Percentiles rank a stretch among this genome's conserved stretches.
These are phyloP conservation scores for Cynaeus angustus DNA, from an alignment of 2,888 invertebrate genomes.

Conservation along the genomic window DNA sequence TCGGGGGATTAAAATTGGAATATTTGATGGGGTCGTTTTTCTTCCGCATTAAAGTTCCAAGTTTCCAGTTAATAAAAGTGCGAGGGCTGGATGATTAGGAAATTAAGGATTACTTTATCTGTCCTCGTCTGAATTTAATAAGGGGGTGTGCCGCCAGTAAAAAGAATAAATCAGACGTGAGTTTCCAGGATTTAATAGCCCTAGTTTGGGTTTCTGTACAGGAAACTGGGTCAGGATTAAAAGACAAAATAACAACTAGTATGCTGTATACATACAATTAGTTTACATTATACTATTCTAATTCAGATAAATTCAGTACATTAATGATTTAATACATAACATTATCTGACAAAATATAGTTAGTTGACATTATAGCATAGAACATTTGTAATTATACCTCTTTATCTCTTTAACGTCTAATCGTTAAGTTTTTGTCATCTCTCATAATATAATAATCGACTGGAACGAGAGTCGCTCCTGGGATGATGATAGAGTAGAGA, in stretches of 20 bases:
- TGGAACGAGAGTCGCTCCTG: conserved; percentile 24
- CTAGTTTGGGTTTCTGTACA: conserved; percentile 7
- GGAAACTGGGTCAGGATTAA: conserved; percentile 51
- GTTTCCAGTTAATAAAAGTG: too few species aligned
- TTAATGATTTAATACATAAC: conserved; percentile 65
- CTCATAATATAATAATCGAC: conserved; percentile 35
- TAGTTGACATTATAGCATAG: conserved; percentile 63
- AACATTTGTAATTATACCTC: conserved; percentile 67
- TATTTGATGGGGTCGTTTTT: too few species aligned
- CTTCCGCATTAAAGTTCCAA: too few species aligned
- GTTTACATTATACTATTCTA: conserved; percentile 68
- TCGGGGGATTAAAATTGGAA: too few species aligned
- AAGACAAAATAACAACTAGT: conserved; percentile 66
- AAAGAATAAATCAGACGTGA: conserved; percentile 28
- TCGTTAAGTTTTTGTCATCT: conserved; percentile 43
- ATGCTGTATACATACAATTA: conserved; percentile 70
- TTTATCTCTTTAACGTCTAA: conserved; percentile 50
- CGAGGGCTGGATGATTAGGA: too few species aligned
- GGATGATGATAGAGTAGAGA: conserved; percentile 22
- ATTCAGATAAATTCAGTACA: conserved; percentile 69
- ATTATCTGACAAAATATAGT: conserved; percentile 69
- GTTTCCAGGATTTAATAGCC: conserved; percentile 33
- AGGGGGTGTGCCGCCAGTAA: not conserved
- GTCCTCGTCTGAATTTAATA: conserved; percentile 3
- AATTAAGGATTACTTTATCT: not conserved